These are phyloP conservation scores for Muraenolepis orangiensis DNA, from an alignment of 2,797 vertebrate genomes.

Conservation along the genomic window DNA sequence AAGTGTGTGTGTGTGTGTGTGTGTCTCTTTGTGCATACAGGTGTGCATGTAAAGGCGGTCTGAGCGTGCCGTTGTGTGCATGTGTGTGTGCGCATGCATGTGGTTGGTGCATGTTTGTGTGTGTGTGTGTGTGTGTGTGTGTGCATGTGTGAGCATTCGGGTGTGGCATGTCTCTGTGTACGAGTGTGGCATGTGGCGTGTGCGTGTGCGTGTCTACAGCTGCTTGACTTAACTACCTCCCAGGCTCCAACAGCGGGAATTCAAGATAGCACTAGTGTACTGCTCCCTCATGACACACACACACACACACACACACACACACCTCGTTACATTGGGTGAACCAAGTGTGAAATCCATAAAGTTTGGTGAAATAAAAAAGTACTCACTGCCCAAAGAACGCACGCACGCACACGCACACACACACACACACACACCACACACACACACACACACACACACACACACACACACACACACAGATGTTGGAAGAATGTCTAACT, in stretches of 20 bases:
- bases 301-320: not conserved
- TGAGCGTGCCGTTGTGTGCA: not conserved
- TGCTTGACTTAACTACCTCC: constrained; percentile 39
- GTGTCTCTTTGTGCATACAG: not conserved
- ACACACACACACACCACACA: no score
- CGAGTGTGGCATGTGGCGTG: no score
- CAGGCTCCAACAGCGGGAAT: constrained; percentile 30
- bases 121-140: constrained; percentile 3
- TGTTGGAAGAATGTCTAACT: not conserved
- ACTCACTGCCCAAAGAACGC: not conserved
- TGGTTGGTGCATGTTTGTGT: not conserved
- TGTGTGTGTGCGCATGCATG: constrained; percentile 3
- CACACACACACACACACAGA: not conserved
- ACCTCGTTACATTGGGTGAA: constrained; percentile 35
- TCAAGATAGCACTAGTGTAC: constrained; percentile 27
- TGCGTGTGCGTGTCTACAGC: constrained; percentile 48
- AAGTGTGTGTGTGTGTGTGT: constrained; percentile 2
- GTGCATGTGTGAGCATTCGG: not conserved
- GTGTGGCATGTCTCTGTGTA: constrained; percentile 20
- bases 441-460: not conserved
- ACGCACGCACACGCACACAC: not conserved
- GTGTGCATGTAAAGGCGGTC: not conserved
- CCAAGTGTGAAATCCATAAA: constrained; percentile 44
- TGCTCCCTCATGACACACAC: constrained; percentile 28
- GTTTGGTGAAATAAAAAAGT: constrained; percentile 7